phyloP scores from a whole-genome alignment of 2,797 vertebrate genomes.

The Lindbergichthys nudifrons region DNA sequence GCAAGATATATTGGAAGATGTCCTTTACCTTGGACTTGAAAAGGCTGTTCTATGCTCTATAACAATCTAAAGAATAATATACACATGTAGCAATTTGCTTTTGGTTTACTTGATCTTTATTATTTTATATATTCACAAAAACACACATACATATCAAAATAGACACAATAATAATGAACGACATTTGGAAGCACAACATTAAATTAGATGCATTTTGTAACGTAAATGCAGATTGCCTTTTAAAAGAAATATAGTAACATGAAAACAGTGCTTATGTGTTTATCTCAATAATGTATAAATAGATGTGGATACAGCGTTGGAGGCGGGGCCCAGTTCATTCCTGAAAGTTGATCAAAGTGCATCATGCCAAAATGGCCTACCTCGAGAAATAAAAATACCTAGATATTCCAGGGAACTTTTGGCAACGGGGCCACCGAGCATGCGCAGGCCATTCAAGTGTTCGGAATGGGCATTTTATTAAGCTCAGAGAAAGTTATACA shows the following conservation, averaged over 20 bases:
- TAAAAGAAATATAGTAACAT: too few relatives aligned
- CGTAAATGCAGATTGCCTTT: too few relatives aligned
- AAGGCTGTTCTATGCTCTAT: neutral
- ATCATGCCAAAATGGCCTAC: too few relatives aligned
- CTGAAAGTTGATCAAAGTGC: too few relatives aligned
- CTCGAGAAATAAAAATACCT: too few relatives aligned
- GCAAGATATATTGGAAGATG: neutral
- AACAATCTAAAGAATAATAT: neutral
- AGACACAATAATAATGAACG: neutral
- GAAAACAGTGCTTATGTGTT: neutral
- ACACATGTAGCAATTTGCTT: neutral
- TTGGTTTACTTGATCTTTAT: neutral
- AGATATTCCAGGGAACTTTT: too few relatives aligned
- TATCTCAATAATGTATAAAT: neutral
- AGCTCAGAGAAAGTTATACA: too few relatives aligned
- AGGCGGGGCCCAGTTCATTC: too few relatives aligned
- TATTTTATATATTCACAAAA: neutral
- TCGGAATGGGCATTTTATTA: too few relatives aligned
- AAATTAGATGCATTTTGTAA: neutral
- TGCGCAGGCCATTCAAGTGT: too few relatives aligned
- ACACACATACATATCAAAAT: neutral
- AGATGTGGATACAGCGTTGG: too few relatives aligned
- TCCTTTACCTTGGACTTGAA: neutral
- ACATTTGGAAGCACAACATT: neutral
- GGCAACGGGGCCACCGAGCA: too few relatives aligned